These are phyloP conservation scores for Ceriagrion tenellum DNA, from an alignment of 2,888 invertebrate genomes.

Conservation along the genomic window DNA sequence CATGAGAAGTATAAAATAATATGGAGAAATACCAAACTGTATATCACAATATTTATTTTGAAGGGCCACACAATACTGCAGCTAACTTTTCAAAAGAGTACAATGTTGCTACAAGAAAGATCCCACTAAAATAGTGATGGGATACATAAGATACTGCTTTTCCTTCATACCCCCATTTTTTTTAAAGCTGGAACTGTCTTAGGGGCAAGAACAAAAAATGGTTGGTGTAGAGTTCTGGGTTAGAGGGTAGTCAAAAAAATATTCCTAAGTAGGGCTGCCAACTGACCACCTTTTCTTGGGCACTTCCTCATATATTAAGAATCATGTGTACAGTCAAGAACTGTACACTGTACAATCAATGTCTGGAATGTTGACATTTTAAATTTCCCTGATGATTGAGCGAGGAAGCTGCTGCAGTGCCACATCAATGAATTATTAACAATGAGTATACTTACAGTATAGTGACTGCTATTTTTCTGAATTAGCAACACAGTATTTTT, in stretches of 20 bases:
- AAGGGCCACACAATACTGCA: background rate
- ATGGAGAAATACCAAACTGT: background rate
- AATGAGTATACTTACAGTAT: no score
- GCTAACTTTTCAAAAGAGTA: background rate
- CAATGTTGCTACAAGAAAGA: background rate
- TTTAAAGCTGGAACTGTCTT: no score
- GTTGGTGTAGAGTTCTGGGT: background rate
- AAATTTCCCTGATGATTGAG: no score
- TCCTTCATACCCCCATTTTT: background rate
- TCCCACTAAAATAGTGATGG: background rate
- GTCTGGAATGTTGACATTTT: background rate
- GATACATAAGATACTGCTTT: background rate
- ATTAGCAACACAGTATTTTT: no score
- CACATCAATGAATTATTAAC: no score
- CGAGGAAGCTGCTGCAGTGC: no score
- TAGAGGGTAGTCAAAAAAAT: no score
- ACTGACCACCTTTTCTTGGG: no score
- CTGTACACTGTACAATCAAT: background rate
- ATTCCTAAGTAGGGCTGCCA: background rate
- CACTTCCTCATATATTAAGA: no score
- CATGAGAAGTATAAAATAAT: background rate
- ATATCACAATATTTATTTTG: background rate
- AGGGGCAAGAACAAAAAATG: no score
- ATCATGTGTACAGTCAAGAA: no score
- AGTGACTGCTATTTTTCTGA: no score